A percentile compares a stretch with the other conserved stretches of the same genome.
Evolutionary conservation across 2,113 vertebrate genomes (phyloP).

Genomic region (Pithys albifrons): DNA sequence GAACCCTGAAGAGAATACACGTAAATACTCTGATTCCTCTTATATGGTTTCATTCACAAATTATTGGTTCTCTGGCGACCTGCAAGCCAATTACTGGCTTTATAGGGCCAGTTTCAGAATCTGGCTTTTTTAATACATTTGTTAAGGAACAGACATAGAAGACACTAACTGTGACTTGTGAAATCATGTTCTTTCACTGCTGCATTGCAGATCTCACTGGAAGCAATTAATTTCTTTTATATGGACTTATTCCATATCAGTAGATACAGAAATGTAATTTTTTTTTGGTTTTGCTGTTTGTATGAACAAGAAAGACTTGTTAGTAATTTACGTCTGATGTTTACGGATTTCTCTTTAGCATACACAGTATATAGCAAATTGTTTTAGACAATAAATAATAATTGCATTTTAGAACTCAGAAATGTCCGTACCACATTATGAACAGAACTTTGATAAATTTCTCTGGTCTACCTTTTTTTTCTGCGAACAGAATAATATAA

Average conservation of each 20-base stretch:
- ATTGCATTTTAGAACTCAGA: constrained; percentile 47
- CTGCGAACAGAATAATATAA: constrained; percentile 20
- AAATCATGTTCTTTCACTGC: constrained; percentile 41
- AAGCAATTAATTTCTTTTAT: constrained; percentile 54
- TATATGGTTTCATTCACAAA: background rate
- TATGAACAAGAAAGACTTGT: constrained; percentile 50
- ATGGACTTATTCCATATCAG: constrained; percentile 30
- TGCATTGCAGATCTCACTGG: constrained; percentile 34
- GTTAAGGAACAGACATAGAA: background rate
- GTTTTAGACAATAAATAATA: constrained; percentile 64
- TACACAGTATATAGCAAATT: constrained; percentile 34
- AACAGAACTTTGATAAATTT: constrained; percentile 15
- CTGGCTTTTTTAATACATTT: constrained; percentile 39
- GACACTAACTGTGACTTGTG: background rate
- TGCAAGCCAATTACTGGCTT: background rate
- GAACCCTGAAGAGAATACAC: background rate
- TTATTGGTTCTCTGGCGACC: background rate
- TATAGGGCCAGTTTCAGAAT: background rate
- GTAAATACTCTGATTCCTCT: background rate
- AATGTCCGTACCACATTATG: background rate
- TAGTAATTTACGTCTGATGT: constrained; percentile 59
- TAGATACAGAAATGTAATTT: background rate
- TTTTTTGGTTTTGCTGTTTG: background rate
- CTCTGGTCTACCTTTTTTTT: constrained; percentile 12
- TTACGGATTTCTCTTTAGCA: constrained; percentile 67